Evolutionary conservation across 2,797 vertebrate species (phyloP), one percentile per base, ranked within the genome.

Genomic region (Cirrhinus molitorella): DNA sequence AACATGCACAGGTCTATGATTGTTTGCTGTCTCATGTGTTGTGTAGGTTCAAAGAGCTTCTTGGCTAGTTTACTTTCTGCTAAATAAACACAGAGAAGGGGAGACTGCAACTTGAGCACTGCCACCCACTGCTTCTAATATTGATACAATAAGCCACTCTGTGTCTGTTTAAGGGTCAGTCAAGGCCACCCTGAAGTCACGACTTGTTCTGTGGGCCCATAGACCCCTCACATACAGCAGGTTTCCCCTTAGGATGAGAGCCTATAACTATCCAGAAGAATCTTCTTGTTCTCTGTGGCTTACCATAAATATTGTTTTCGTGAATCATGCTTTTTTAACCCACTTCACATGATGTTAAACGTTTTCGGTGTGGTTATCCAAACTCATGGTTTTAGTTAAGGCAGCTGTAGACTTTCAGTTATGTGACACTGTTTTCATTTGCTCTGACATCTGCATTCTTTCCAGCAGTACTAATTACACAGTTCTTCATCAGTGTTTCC

Each of bases 121-220:
- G 12, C 59, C 57, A 74, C 80, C 80, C 80, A 82, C 80, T 74
- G 71, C 31, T 53, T 51, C 14, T 74, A 28, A 65, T 82, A 74
- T 74, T 74, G 59, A 82, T 82, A 28, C 31, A 74, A 82, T 82
- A 43, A 55, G 59, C 12, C 68, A 3, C 25, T 65, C 12, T 16
- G 17, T 28, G 74, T 63, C 12, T 31, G 55, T 6, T 1, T 61
- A 66, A 55, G n/a, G n/a, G 66, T 73, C 61, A 5, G 34, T 79
- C 79, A 68, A 68, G 86, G 80, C 83, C 86, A 87, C 80, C 86
- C 79, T 79, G 84, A 78, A 82, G 51, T 31, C 40, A 23, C 23
- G 23, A 43, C 79, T 68, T 21, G 10, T 34, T 65, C 31, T 6
- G 21, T 43, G 43, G 40, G n/a, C 23, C 21, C 21, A n/a, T 28